phyloP scores from a whole-genome alignment of 2,113 vertebrate genomes.

The Excalfactoria chinensis region DNA sequence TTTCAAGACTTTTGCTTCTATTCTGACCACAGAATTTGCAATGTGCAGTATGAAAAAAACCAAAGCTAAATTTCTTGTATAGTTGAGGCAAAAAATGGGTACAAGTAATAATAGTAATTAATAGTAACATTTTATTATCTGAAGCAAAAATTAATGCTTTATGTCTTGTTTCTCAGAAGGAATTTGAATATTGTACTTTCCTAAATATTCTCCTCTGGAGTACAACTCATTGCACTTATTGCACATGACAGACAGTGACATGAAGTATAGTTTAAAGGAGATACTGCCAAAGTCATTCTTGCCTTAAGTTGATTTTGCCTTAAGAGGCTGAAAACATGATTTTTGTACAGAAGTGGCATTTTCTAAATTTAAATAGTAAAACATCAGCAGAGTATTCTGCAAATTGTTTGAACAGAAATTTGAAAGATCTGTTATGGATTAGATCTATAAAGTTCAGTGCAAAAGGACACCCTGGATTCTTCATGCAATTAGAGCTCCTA shows the following conservation, averaged over 20 bases:
- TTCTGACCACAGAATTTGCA: neutral
- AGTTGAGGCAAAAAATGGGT: neutral
- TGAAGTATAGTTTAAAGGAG: constrained; percentile 6
- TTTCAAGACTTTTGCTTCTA: neutral
- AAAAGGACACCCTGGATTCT: neutral
- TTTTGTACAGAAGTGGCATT: neutral
- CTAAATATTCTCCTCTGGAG: neutral
- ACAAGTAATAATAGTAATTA: neutral
- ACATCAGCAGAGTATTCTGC: neutral
- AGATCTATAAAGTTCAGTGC: neutral
- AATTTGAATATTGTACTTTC: neutral
- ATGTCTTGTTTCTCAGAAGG: neutral
- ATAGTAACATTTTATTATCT: neutral
- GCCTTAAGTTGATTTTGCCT: constrained; percentile 42
- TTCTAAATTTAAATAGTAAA: neutral
- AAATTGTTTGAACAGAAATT: neutral
- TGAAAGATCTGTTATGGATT: rapidly evolving
- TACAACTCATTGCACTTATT: neutral
- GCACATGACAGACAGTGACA: constrained; percentile 19
- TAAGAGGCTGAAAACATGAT: neutral
- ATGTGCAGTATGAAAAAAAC: neutral
- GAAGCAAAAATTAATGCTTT: neutral
- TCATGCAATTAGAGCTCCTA: neutral
- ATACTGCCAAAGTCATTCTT: constrained; percentile 33
- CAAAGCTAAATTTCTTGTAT: neutral